phyloP scores from a whole-genome alignment of 30 jellyfish, hydroid and myxozoan species.

The Aurelia aurita region DNA sequence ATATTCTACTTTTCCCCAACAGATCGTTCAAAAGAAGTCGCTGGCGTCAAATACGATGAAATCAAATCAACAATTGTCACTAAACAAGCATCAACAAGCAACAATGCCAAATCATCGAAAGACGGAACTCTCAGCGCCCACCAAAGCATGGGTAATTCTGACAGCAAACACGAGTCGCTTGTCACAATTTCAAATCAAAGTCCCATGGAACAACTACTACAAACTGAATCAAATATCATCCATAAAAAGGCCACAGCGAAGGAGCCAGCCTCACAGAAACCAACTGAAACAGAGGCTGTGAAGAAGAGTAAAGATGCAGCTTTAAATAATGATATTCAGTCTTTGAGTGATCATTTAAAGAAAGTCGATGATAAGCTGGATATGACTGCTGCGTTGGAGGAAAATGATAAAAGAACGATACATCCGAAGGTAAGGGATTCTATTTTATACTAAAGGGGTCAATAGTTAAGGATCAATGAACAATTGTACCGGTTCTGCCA shows the following conservation, averaged over 20 bases:
- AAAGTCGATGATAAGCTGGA: slow-evolving; percentile 83
- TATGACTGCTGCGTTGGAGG: slow-evolving; percentile 87
- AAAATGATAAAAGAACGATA: slow-evolving; percentile 73
- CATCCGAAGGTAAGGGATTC: slow-evolving; percentile 71
- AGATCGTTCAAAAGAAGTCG: slow-evolving; percentile 36
- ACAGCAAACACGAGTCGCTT: slow-evolving; percentile 68
- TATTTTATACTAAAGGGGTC: no score
- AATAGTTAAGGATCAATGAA: no score
- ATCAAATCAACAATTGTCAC: slow-evolving; percentile 84
- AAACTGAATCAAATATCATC: slow-evolving; percentile 65
- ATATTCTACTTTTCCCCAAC: neutral
- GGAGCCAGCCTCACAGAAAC: slow-evolving; percentile 52
- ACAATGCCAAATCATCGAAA: slow-evolving; percentile 56
- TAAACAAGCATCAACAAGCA: slow-evolving; percentile 78
- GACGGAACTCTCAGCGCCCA: slow-evolving; percentile 36
- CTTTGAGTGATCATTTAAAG: slow-evolving; percentile 83
- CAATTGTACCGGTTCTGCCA: no score
- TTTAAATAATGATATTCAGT: slow-evolving; percentile 77
- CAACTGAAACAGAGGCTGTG: slow-evolving; percentile 39
- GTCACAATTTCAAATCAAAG: slow-evolving; percentile 82
- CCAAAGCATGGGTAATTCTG: slow-evolving; percentile 2
- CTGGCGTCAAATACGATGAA: slow-evolving; percentile 72
- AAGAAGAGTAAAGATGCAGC: slow-evolving; percentile 53
- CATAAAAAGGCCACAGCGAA: slow-evolving; percentile 67
- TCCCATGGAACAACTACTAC: slow-evolving; percentile 88